Evolutionary conservation across 2,113 vertebrate genomes (phyloP).

Genomic region (Sander vitreus): DNA sequence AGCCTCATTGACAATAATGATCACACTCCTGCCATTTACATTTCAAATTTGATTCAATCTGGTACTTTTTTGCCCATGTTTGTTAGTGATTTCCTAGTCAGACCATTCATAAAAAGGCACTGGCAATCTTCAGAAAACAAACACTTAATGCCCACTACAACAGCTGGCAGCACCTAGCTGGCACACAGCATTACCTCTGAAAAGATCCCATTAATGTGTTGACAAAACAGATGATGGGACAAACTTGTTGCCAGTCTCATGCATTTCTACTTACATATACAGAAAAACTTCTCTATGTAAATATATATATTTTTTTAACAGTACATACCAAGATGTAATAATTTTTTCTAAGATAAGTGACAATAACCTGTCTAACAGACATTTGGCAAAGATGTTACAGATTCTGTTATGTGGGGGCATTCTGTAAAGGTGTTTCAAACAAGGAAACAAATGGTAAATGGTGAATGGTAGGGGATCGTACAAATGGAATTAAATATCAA

Average conservation of each 20-base stretch:
- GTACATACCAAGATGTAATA: no score
- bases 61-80: not conserved
- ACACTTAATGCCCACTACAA: constrained; percentile 8
- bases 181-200: constrained; percentile 5
- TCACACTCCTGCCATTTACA: constrained; percentile 40
- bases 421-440: no score
- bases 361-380: no score
- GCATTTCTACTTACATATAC: not conserved
- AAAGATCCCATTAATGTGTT: constrained; percentile 6
- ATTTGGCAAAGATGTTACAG: no score
- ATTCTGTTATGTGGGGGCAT: no score
- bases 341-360: no score
- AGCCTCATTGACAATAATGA: constrained; percentile 54
- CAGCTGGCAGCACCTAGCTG: constrained; percentile 18
- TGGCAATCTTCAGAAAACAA: not conserved
- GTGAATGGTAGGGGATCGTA: no score
- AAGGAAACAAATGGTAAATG: no score
- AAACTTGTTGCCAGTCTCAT: not conserved
- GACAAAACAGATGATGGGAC: not conserved
- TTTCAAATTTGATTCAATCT: not conserved
- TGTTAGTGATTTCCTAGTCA: not conserved
- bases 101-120: not conserved
- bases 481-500: no score
- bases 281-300: not conserved
- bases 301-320: no score